phyloP scores from a whole-genome alignment of 2,797 vertebrate genomes.

The Chromobotia macracanthus region DNA sequence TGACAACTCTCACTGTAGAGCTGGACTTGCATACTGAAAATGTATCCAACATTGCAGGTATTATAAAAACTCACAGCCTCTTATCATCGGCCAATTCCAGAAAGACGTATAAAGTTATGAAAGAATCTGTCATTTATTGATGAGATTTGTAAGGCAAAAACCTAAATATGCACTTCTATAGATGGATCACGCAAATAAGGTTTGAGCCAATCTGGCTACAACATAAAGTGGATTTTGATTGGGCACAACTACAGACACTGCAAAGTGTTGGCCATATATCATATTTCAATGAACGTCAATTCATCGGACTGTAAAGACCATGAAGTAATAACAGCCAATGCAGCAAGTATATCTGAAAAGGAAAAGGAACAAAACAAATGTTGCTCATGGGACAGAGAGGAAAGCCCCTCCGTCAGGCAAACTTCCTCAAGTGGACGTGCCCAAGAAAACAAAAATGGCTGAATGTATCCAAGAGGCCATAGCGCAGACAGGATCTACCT shows the following conservation, averaged over 20 bases:
- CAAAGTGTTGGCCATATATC: background rate
- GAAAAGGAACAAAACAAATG: slow-evolving; percentile 48
- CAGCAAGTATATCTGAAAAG: slow-evolving; percentile 8
- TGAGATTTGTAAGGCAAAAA: slow-evolving; percentile 36
- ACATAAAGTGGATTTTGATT: slow-evolving; percentile 46
- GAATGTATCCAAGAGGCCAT: slow-evolving; percentile 50
- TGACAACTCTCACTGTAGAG: background rate
- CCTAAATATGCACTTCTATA: slow-evolving; percentile 34
- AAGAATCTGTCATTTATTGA: slow-evolving; percentile 48
- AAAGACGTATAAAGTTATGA: slow-evolving; percentile 32
- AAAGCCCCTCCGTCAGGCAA: slow-evolving; percentile 50
- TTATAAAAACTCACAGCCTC: slow-evolving; percentile 40
- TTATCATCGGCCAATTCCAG: slow-evolving; percentile 47
- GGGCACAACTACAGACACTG: slow-evolving; percentile 4
- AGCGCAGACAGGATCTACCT: slow-evolving; percentile 60
- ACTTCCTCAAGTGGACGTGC: slow-evolving; percentile 51
- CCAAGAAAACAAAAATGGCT: slow-evolving; percentile 56
- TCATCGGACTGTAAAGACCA: background rate
- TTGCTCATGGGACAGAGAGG: slow-evolving; percentile 40
- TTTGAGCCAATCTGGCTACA: slow-evolving; percentile 21
- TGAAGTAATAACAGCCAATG: background rate
- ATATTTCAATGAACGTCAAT: background rate
- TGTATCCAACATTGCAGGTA: slow-evolving; percentile 43
- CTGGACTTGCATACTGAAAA: slow-evolving; percentile 15
- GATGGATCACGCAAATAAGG: slow-evolving; percentile 9